Evolutionary conservation across 2,113 vertebrate genomes (phyloP), one percentile per base, ranked within the genome.

Genomic region (Orycteropus afer): DNA sequence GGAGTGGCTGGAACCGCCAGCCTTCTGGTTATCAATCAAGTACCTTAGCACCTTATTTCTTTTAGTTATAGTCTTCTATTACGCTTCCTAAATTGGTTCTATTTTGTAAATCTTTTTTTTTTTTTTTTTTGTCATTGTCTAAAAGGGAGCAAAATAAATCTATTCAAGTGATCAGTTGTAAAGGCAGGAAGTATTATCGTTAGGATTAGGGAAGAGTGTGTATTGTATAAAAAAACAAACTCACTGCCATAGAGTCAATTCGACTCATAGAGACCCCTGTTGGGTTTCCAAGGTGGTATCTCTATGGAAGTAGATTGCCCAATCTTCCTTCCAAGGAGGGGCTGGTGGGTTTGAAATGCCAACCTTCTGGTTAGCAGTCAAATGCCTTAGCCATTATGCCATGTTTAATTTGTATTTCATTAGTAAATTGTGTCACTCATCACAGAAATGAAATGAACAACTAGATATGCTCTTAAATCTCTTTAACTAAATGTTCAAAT

Each of bases 401-500:
- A n/a, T n/a, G n/a, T 85, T 83, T 71, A 57, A 12, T 92, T 65
- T 78, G 47, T 61, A 73, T 83, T 83, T 91, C 61, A 78, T 83
- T 53, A 87, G 77, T 71, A 78, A 78, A 69, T 55, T 81, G 42
- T 85, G n/a, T 27, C 23, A 47, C 12, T 9, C 25, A 82, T 61
- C 47, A 59, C 3, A 76, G 49, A 65, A 87, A 87, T 77, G 37
- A 18, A 88, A 94, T 94, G 45, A 87, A 91, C 40, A 80, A 63
- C 7, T 42, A 93, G 63, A 83, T 32, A 61, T 59, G 29, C 5
- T 91, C 25, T 91, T 89, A 87, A 94, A 87, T 65, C 45, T 86
- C 27, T 90, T 92, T 86, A 93, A 89, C n/a, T 65, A 57, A 87
- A 73, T 87, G 49, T 82, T 7, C 34, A 55, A 14, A 61, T 92